Evolutionary conservation across 2,797 vertebrate species (phyloP).

Genomic region (Pteropus rufus): DNA sequence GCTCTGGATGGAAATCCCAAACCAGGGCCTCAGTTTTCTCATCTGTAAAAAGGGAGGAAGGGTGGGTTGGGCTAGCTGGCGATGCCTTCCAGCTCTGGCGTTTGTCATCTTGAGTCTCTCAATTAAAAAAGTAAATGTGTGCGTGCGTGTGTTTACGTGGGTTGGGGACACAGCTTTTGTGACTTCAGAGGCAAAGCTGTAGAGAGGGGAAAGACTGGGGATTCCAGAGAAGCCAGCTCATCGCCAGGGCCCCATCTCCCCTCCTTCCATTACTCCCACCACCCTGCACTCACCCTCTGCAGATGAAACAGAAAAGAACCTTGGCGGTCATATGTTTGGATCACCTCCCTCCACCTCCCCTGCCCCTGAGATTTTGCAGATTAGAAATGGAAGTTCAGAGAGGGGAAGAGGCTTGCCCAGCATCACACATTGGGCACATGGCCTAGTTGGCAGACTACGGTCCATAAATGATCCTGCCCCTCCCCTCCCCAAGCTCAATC

Average conservation of each 20-base stretch:
- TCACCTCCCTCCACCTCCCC: neutral
- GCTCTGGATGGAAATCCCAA: conserved; percentile 64
- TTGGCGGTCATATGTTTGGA: neutral
- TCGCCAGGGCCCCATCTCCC: neutral
- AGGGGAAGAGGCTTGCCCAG: neutral
- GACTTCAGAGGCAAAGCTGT: neutral
- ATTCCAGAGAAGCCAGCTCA: conserved; percentile 39
- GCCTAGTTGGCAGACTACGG: neutral
- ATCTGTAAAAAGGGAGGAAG: neutral
- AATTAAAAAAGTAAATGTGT: neutral
- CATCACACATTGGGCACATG: neutral
- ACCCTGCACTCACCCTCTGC: neutral
- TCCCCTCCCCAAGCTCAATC: neutral
- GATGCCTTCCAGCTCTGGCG: neutral
- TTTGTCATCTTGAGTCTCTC: neutral
- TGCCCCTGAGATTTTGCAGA: neutral
- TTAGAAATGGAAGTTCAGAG: conserved; percentile 34
- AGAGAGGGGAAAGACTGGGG: conserved; percentile 22
- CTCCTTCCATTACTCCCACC: neutral
- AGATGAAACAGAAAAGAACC: conserved; percentile 15
- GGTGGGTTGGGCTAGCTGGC: neutral
- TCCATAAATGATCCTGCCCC: neutral
- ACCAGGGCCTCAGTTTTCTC: conserved; percentile 21
- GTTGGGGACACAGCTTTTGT: neutral
- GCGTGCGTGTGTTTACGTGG: neutral